Percentiles rank a stretch among this genome's conserved stretches.
Conservation (phyloP, 2,113 vertebrate species). For the Panthera tigris region DNA sequence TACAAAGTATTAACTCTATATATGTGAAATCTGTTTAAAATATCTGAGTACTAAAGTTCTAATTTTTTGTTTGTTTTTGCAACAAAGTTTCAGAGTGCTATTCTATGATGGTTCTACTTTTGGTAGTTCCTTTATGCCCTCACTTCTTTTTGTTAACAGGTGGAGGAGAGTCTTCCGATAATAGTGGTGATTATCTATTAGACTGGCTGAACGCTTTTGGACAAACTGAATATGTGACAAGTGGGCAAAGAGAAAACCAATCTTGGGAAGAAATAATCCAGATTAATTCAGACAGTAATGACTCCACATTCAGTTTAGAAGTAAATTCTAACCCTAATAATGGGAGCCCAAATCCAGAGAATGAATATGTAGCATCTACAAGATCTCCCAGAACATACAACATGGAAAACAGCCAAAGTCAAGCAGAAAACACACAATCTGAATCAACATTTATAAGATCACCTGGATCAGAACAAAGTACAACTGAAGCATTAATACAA, state of each 20-base stretch:
- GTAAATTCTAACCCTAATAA: slow-evolving; percentile 90
- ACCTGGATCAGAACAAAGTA: slow-evolving; percentile 56
- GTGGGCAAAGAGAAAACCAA: slow-evolving; percentile 91
- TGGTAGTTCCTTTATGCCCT: slow-evolving; percentile 68
- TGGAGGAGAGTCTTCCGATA: slow-evolving; percentile 82
- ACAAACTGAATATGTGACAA: slow-evolving; percentile 93
- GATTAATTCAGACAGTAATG: slow-evolving; percentile 92
- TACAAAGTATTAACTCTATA: neutral
- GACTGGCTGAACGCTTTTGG: slow-evolving; percentile 92
- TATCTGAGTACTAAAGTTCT: neutral
- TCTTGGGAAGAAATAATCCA: slow-evolving; percentile 91
- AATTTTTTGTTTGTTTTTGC: neutral
- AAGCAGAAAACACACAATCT: slow-evolving; percentile 74
- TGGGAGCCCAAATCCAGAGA: slow-evolving; percentile 85
- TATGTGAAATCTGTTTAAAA: neutral
- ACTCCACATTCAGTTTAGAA: slow-evolving; percentile 93
- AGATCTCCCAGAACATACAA: slow-evolving; percentile 78
- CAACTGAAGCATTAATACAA: slow-evolving; percentile 71
- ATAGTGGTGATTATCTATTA: slow-evolving; percentile 89
- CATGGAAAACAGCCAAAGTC: slow-evolving; percentile 80
- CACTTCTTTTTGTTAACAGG: slow-evolving; percentile 75
- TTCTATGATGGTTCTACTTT: slow-evolving; percentile 70
- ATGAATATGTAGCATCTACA: slow-evolving; percentile 77
- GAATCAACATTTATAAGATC: slow-evolving; percentile 73
- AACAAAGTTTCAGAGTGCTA: neutral